Conservation (phyloP, 2,797 vertebrate species). For the Taeniopygia guttata region DNA sequence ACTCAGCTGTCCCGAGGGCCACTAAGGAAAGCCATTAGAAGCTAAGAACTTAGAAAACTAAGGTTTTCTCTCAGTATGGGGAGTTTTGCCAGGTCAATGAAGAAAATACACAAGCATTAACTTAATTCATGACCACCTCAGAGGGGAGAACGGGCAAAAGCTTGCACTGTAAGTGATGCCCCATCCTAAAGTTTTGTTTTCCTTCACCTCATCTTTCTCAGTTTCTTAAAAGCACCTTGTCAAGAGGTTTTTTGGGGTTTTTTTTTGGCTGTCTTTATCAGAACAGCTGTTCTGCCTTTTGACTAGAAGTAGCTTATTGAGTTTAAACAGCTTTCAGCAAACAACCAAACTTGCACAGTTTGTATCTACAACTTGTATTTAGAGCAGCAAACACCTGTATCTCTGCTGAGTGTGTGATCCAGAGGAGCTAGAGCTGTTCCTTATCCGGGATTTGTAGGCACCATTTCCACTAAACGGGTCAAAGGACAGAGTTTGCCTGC, state of each 20-base stretch:
- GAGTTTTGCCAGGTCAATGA: background rate
- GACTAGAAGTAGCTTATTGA: background rate
- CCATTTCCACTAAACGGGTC: accelerated
- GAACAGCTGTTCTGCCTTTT: background rate
- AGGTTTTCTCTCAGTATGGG: background rate
- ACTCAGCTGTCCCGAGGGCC: background rate
- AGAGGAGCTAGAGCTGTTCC: background rate
- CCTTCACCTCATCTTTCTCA: accelerated
- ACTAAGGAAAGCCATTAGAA: background rate
- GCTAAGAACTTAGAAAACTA: no score
- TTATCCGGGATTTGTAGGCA: background rate
- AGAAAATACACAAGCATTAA: background rate
- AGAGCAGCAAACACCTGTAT: background rate
- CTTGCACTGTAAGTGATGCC: background rate
- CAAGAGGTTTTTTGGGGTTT: background rate
- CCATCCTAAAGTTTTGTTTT: background rate
- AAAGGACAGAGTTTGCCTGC: background rate
- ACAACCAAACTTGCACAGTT: background rate
- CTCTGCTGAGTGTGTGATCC: background rate
- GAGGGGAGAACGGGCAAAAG: background rate
- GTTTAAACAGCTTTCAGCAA: background rate
- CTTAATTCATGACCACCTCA: background rate
- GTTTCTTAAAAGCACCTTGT: background rate
- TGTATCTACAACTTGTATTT: accelerated
- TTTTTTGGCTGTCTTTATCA: background rate